Conservation (phyloP, 2,888 invertebrate genomes). For the Himalopsyche tibetana region DNA sequence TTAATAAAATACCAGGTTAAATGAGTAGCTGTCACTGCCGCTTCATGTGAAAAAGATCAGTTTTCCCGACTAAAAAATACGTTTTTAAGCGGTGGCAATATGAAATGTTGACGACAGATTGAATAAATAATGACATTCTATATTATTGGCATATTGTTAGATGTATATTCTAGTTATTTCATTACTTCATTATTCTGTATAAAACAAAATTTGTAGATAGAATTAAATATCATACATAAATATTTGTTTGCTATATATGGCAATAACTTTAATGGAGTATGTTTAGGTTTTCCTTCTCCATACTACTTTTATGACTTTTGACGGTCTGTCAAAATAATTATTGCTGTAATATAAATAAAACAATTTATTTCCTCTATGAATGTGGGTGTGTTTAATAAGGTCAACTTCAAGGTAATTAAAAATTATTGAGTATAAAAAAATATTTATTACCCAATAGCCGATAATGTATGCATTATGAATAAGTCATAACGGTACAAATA, state of each 20-base stretch:
- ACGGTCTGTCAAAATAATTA: conserved; percentile 59
- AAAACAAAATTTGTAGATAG: too few species aligned
- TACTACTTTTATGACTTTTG: conserved; percentile 47
- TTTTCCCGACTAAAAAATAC: too few species aligned
- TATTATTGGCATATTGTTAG: too few species aligned
- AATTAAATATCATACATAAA: too few species aligned
- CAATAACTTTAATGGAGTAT: conserved; percentile 2
- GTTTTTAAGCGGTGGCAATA: too few species aligned
- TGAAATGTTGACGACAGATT: too few species aligned
- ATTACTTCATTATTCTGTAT: too few species aligned
- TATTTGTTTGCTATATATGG: background rate
- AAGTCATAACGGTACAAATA: conserved; percentile 38
- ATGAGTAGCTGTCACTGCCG: background rate
- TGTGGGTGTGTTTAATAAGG: conserved; percentile 89
- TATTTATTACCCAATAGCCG: conserved; percentile 34
- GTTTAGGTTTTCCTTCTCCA: background rate
- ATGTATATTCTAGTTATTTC: too few species aligned
- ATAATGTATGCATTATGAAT: conserved; percentile 44
- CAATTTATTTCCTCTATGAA: conserved; percentile 77
- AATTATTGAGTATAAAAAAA: conserved; percentile 52
- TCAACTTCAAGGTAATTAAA: conserved; percentile 83
- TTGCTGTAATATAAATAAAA: conserved; percentile 45
- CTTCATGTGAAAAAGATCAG: too few species aligned
- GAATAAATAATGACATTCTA: too few species aligned
- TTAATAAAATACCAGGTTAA: background rate